Percentiles rank a stretch among this genome's conserved stretches.
phyloP scores from a whole-genome alignment of 2,888 invertebrate species.

The Rhingia rostrata region DNA sequence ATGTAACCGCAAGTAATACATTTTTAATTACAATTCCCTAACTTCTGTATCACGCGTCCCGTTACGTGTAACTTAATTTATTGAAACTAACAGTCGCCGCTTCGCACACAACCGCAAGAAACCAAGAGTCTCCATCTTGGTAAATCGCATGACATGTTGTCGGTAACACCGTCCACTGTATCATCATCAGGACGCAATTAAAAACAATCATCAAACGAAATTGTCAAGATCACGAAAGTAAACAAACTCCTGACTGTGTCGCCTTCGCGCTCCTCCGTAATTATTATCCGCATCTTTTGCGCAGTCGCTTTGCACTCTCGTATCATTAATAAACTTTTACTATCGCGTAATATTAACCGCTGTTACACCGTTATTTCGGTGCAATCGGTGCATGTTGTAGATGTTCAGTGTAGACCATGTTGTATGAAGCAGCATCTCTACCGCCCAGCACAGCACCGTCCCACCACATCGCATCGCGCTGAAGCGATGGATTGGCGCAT shows the following conservation, averaged over 20 bases:
- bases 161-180: constrained; percentile 49
- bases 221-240: constrained; percentile 73
- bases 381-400: constrained; percentile 35
- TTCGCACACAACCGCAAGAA: constrained; percentile 27
- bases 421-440: neutral
- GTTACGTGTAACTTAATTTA: constrained; percentile 56
- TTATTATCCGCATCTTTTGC: constrained; percentile 65
- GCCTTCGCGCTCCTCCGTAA: constrained; percentile 41
- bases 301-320: constrained; percentile 30
- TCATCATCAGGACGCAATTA: constrained; percentile 69
- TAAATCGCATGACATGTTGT: constrained; percentile 59
- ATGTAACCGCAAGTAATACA: constrained; percentile 27
- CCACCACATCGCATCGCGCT: too few relatives aligned
- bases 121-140: constrained; percentile 33
- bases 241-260: constrained; percentile 49
- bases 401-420: neutral
- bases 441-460: neutral
- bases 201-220: constrained; percentile 72
- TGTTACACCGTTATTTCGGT: constrained; percentile 67
- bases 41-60: constrained; percentile 50
- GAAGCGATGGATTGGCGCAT: constrained; percentile 33
- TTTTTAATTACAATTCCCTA: constrained; percentile 47
- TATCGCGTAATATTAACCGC: constrained; percentile 66
- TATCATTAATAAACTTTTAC: constrained; percentile 70
- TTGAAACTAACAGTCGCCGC: constrained; percentile 12